These are phyloP conservation scores for Peribatodes rhomboidaria DNA, from an alignment of 2,888 invertebrate genomes.

Conservation along the genomic window DNA sequence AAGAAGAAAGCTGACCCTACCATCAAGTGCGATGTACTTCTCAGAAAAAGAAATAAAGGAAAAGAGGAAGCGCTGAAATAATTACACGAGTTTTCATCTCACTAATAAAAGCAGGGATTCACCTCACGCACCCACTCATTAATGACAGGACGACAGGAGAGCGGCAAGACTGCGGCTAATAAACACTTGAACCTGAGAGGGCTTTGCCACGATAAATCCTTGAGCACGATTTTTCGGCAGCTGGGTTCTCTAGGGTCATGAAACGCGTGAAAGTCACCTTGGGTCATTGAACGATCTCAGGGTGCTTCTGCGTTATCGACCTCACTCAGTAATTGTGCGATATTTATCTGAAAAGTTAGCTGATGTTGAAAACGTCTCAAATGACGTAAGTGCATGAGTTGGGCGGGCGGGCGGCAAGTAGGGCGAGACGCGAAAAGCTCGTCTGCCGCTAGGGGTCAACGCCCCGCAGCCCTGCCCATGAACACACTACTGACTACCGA, in stretches of 20 bases:
- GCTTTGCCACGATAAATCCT: conserved; percentile 48
- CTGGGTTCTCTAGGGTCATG: conserved; percentile 40
- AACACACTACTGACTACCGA: conserved; percentile 65
- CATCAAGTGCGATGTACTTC: not conserved
- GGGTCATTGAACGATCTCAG: conserved; percentile 33
- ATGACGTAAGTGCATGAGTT: conserved; percentile 56
- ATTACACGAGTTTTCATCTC: conserved; percentile 1
- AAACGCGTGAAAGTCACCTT: conserved; percentile 38
- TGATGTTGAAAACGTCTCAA: conserved; percentile 32
- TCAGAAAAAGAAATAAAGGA: not conserved
- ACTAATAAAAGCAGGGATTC: not conserved
- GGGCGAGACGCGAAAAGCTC: conserved; percentile 83
- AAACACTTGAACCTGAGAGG: conserved; percentile 42
- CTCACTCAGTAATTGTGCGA: conserved; percentile 18
- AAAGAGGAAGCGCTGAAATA: not conserved
- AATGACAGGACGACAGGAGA: conserved; percentile 23
- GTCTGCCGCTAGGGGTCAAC: conserved; percentile 79
- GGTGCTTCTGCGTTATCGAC: conserved; percentile 31
- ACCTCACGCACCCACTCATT: conserved; percentile 26
- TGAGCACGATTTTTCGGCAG: conserved; percentile 60
- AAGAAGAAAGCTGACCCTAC: not conserved
- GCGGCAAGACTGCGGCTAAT: conserved; percentile 33
- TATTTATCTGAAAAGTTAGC: conserved; percentile 29
- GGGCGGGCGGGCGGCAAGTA: conserved; percentile 79
- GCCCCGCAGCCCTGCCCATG: conserved; percentile 82